Evolutionary conservation across 1,140 invertebrate genomes (phyloP), one percentile per base, ranked within the genome.

Genomic region (Branchinecta lindahli): DNA sequence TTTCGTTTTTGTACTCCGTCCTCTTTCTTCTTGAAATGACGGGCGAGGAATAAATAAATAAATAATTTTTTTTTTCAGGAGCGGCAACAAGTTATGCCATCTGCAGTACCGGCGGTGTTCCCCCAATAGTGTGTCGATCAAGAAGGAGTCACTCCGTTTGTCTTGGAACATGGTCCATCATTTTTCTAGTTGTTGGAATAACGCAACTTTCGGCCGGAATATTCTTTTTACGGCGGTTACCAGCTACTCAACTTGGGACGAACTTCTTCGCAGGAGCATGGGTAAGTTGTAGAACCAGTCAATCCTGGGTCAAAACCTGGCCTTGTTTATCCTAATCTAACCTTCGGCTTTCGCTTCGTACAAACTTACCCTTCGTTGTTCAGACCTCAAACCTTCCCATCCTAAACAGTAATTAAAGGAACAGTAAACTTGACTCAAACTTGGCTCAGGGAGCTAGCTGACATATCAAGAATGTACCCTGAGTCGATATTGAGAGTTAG

Each of bases 161-260:
- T 69, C 52, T 72, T 7, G 68, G 71, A 45, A 72, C 52, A 15
- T 61, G 69, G 8, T 69, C 68, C 6, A 15, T 69, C 21, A 18
- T 72, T 20, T 70, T 72, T 12, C n/a, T 67, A 21, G 45, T 69
- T 1, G 65, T 69, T 33, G 71, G 71, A 33, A 45, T 72, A 21
- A 69, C 61, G 18, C 71, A 72, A 20, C 66, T 72, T 8, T 69
- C 69, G 7, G 65, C 44, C 52, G 71, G 71, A 12, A 61, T 61
- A 61, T 15, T 61, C 52, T 61, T 61, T 61, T 15, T 61, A 4
- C 12, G 52, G 12, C 12, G 18, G 52, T 61, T 61, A 61, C 52
- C 52, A 61, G 52, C 52, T 15, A 20, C 52, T 15, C 52, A 61
- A 61, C 52, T 61, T 61, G 52, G 52, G 6, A 61, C 52, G 4